A percentile compares a stretch with the other conserved stretches of the same genome.
Conservation (phyloP, 2,113 vertebrate genomes). For the Saguinus imperator region DNA sequence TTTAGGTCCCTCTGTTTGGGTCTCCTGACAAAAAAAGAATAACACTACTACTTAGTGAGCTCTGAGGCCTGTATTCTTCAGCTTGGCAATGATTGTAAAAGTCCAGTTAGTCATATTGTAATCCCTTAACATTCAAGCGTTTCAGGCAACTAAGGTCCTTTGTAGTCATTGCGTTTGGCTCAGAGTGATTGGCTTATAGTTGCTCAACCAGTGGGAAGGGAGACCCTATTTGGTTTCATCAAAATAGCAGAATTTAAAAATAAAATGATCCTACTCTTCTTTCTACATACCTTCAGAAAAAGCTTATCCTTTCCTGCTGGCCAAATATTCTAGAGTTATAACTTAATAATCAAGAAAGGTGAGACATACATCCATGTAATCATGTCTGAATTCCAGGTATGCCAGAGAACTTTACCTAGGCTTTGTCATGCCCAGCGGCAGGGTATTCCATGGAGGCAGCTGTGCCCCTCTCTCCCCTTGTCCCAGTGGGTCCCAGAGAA, state of each 20-base stretch:
- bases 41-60: background rate
- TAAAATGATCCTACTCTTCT: background rate
- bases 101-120: background rate
- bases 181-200: background rate
- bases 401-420: background rate
- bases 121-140: background rate
- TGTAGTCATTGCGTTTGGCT: background rate
- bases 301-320: constrained; percentile 11
- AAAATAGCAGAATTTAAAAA: background rate
- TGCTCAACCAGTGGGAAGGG: background rate
- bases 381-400: background rate
- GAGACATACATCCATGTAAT: background rate
- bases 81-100: background rate
- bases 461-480: background rate
- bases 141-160: background rate
- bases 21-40: background rate
- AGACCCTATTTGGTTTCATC: background rate
- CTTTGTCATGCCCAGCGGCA: background rate
- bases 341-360: background rate
- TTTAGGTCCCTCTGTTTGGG: background rate
- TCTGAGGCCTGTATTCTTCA: background rate
- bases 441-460: background rate
- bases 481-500: background rate
- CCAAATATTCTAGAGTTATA: constrained; percentile 32
- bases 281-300: constrained; percentile 26